Percentiles rank a stretch among this genome's conserved stretches.
These are phyloP conservation scores for Arctocebus calabarensis DNA, from an alignment of 2,797 vertebrate species.

Conservation along the genomic window DNA sequence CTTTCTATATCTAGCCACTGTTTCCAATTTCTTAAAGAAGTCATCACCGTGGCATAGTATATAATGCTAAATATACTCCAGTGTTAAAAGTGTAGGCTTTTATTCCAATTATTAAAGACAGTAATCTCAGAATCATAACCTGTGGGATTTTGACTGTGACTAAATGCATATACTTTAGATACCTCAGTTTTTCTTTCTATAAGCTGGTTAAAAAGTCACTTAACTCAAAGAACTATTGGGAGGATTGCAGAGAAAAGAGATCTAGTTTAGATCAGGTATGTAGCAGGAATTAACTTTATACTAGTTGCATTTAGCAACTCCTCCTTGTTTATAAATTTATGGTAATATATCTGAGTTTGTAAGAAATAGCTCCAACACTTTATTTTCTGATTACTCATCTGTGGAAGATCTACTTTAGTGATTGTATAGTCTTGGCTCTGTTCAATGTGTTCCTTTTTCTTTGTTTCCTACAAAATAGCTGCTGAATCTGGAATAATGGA, in stretches of 20 bases:
- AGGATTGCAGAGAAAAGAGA: slow-evolving; percentile 52
- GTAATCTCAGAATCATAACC: background rate
- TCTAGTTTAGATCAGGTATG: background rate
- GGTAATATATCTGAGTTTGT: background rate
- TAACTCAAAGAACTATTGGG: background rate
- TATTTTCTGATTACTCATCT: background rate
- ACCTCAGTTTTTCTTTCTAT: background rate
- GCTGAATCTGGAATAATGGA: background rate
- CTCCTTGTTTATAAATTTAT: background rate
- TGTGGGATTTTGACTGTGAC: background rate
- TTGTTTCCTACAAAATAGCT: background rate
- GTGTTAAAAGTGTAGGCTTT: background rate
- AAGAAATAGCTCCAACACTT: background rate
- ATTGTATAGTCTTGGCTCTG: too few relatives aligned
- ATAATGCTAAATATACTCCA: background rate
- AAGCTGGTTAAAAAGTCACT: background rate
- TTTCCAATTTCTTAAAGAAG: slow-evolving; percentile 1
- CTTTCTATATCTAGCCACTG: background rate
- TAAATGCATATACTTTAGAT: background rate
- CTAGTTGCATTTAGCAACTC: background rate
- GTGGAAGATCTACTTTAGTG: background rate
- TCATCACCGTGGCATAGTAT: background rate
- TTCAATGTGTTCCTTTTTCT: background rate
- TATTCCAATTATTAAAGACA: background rate
- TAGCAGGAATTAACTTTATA: background rate